Evolutionary conservation across 1,140 invertebrate species (phyloP).

Genomic region (Scaptomyza pallida): DNA sequence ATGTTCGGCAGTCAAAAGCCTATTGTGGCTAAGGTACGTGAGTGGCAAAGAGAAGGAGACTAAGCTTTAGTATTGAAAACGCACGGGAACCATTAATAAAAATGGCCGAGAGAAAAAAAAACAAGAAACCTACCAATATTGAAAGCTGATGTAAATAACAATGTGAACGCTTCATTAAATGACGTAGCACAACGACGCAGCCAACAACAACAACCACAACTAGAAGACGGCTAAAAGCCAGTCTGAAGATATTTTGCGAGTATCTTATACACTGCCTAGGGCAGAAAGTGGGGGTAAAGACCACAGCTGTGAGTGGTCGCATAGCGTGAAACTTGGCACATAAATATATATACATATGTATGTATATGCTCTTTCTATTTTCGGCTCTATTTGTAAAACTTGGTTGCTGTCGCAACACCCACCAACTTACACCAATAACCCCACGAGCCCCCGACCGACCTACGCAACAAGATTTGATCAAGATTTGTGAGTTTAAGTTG

Average conservation of each 20-base stretch:
- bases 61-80: conserved; percentile 9
- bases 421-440: no score
- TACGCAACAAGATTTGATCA: conserved; percentile 33
- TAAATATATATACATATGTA: conserved; percentile 3
- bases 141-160: conserved; percentile 40
- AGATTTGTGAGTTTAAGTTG: conserved; percentile 34
- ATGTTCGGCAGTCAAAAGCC: neutral
- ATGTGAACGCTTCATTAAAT: conserved; percentile 42
- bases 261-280: neutral
- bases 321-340: conserved; percentile 25
- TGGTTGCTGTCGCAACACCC: neutral
- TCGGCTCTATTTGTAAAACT: conserved; percentile 10
- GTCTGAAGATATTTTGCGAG: conserved; percentile 25
- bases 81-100: conserved; percentile 40
- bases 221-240: conserved; percentile 1
- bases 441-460: neutral
- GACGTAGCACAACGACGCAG: conserved; percentile 27
- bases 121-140: conserved; percentile 16
- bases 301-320: conserved; percentile 24
- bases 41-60: neutral
- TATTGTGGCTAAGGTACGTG: conserved; percentile 8
- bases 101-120: neutral
- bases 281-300: neutral
- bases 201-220: neutral
- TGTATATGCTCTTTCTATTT: conserved; percentile 31